Evolutionary conservation across 1,140 invertebrate genomes (phyloP), one percentile per base, ranked within the genome.

Genomic region (Caenorhabditis briggsae): DNA sequence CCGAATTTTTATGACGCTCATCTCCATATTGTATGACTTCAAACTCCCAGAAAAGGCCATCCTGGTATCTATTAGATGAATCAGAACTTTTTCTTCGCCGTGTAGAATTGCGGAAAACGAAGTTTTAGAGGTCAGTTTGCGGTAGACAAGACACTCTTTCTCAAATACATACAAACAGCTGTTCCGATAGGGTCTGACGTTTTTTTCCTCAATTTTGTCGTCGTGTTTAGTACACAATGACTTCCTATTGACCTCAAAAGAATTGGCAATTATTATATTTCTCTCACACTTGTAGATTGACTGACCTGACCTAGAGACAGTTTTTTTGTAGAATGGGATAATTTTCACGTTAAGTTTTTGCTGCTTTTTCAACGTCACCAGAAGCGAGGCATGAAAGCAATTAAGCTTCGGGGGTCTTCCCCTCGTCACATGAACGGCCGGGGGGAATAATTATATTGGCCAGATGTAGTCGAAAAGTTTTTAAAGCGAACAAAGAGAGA

Each of bases 81-180:
- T 61, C 59, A 61, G 18, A n/a, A n/a, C n/a, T 20, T 8, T 18
- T 58, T 58, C 25, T 61, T 23, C 25, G 23, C 58, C 23, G 2
- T 12, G 7, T 61, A n/a, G 23, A 61, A 61, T 61, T 61, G 59
- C 59, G 59, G 59, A 61, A 61, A 61, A 33, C 33, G 33, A 33
- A 61, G 59, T 61, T 61, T 61, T 61, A 61, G 59, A 61, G 59
- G 59, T 61, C 59, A 61, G 59, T 61, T 61, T 61, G 59, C 59
- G 59, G 23, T 61, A 61, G 59, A 61, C n/a, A 25, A 61, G 23
- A 14, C 33, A 33, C 33, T 33, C 33, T 33, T 33, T 33, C 33
- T 33, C 33, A 61, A 25, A 61, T 11, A 61, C 9, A 61, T 20
- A 23, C 43, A 46, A 70, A 70, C 64, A 70, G 64, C 64, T 70